phyloP scores from a whole-genome alignment of 1,140 invertebrate species.

The Drosophila prosaltans region DNA sequence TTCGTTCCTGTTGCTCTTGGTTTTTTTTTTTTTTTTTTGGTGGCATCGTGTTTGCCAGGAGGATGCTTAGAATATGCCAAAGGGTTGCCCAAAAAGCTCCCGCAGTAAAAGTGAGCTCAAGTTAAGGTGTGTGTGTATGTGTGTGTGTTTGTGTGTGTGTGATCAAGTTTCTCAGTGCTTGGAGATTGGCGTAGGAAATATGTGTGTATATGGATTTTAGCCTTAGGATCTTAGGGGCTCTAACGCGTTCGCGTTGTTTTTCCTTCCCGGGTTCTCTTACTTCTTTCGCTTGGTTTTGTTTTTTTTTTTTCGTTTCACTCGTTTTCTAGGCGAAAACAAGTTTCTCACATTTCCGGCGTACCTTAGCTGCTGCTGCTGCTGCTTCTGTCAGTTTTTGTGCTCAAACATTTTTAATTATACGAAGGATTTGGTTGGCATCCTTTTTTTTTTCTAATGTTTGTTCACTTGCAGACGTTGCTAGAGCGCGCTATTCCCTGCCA shows the following conservation, averaged over 20 bases:
- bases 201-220: conserved; percentile 35
- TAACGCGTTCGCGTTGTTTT: conserved; percentile 40
- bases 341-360: conserved; percentile 70
- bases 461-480: conserved; percentile 51
- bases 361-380: conserved; percentile 6
- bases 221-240: conserved; percentile 50
- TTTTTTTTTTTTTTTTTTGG: not conserved
- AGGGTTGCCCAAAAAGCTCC: conserved; percentile 42
- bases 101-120: conserved; percentile 29
- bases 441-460: conserved; percentile 66
- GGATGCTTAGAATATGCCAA: conserved; percentile 62
- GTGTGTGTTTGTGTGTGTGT: conserved; percentile 21
- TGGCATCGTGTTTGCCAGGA: not conserved
- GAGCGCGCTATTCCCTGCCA: conserved; percentile 38
- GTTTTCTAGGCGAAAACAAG: conserved; percentile 60
- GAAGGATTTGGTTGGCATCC: conserved; percentile 31
- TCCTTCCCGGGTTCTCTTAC: conserved; percentile 25
- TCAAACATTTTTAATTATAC: conserved; percentile 71
- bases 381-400: conserved; percentile 17
- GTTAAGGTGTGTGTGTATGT: conserved; percentile 8
- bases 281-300: conserved; percentile 24
- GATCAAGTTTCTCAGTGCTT: conserved; percentile 57
- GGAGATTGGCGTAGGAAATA: conserved; percentile 60
- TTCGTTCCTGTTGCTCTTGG: conserved; percentile 14
- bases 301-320: conserved; percentile 20